A percentile compares a stretch with the other conserved stretches of the same genome.
phyloP scores from a whole-genome alignment of 2,797 vertebrate species.

The Valencia hispanica region DNA sequence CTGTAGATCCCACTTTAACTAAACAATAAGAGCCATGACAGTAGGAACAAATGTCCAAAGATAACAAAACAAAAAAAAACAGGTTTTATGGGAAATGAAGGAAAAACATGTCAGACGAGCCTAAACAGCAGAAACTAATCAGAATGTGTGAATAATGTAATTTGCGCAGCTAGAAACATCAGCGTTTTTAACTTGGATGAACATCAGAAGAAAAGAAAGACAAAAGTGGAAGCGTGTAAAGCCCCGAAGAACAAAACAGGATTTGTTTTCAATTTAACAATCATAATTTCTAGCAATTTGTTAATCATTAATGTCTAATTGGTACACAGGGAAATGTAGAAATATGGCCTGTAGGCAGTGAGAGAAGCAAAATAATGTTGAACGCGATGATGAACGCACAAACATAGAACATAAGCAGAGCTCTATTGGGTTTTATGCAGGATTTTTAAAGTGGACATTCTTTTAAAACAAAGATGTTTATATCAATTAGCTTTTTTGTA shows the following conservation, averaged over 20 bases:
- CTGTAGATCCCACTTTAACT: constrained; percentile 5
- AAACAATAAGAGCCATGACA: constrained; percentile 16
- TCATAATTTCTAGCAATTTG: constrained; percentile 6
- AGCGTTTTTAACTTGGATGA: constrained; percentile 61
- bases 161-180: constrained; percentile 57
- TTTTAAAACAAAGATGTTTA: background rate
- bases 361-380: constrained; percentile 41
- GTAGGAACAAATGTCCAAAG: constrained; percentile 1
- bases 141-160: constrained; percentile 49
- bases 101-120: constrained; percentile 55
- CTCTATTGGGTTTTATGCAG: constrained; percentile 11
- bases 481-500: background rate
- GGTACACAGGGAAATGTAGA: constrained; percentile 36
- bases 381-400: constrained; percentile 32
- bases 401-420: constrained; percentile 20
- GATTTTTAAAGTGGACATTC: constrained; percentile 11
- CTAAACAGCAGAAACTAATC: constrained; percentile 41
- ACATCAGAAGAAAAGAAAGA: constrained; percentile 46
- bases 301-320: constrained; percentile 25
- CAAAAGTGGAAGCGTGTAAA: constrained; percentile 37
- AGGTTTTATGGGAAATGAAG: constrained; percentile 24
- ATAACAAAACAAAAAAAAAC: constrained; percentile 27
- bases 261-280: constrained; percentile 34
- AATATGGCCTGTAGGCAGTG: constrained; percentile 27
- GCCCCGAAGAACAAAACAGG: constrained; percentile 24